Evolutionary conservation across 2,113 vertebrate genomes (phyloP), one percentile per base, ranked within the genome.

Genomic region (Malurus alboscapulatus): DNA sequence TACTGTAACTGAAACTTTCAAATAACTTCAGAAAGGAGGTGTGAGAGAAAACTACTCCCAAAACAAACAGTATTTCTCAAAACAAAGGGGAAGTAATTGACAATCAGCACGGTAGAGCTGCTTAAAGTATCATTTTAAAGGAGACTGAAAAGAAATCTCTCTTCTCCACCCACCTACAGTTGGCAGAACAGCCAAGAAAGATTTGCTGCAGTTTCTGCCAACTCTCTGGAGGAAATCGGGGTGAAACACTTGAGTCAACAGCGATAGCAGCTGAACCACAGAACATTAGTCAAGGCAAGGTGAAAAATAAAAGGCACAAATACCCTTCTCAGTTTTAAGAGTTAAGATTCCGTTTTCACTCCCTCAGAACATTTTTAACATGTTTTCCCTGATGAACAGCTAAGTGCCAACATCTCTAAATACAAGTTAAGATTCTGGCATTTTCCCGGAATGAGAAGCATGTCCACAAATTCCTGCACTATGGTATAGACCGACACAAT

Each of bases 371-470:
- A 80, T 82, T 97, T 93, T 92, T 74, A 69, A 91, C 65, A 16
- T 89, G 90, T 79, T 97, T 93, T 93, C 87, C 45, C 71, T 32
- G 29, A 84, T 47, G 68, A 94, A 68, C 6, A 85, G 63, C 80
- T 72, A 88, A 93, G 77, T 86, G 93, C 45, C 88, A 96, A 55
- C 73, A 95, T 92, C 68, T 90, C 58, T n/a, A 79, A 87, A 29
- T 14, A n/a, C 36, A 71, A 90, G 58, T 95, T 71, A 95, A 87
- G 44, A 80, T 93, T 84, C 51, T 65, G 61, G 66, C 66, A 58
- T 90, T 95, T 94, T 87, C 93, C 75, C 87, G 90, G 65, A 92
- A 96, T 87, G 77, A 89, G 36, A 95, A 96, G 79, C 54, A 95
- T 40, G 81, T 84, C 47, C 88, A 81, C 84, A 95, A 90, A 93